These are phyloP conservation scores for Phrynocephalus guinanensis DNA, from an alignment of 2,797 vertebrate species.

Conservation along the genomic window DNA sequence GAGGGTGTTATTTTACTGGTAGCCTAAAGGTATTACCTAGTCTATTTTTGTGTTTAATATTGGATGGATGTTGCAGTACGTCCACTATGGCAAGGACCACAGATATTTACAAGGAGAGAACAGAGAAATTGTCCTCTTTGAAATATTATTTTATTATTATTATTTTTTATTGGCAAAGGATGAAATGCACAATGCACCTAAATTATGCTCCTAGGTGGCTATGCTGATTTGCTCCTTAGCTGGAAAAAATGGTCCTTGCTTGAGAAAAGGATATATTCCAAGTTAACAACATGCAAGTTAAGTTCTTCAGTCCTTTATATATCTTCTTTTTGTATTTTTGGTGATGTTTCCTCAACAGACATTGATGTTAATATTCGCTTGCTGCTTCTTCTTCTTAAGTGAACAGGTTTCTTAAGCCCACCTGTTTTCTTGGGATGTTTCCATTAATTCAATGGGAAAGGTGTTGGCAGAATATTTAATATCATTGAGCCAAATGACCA, in stretches of 20 bases:
- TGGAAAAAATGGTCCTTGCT: too few relatives aligned
- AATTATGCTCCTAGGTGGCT: too few relatives aligned
- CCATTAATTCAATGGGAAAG: not conserved
- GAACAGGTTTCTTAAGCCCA: not conserved
- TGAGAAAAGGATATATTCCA: not conserved
- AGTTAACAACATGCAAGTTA: not conserved
- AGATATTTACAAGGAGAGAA: too few relatives aligned
- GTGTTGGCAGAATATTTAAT: constrained; percentile 17
- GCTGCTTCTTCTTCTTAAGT: not conserved
- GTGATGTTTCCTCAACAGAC: not conserved
- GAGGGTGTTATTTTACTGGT: too few relatives aligned
- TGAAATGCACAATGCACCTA: too few relatives aligned
- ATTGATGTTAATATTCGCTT: not conserved
- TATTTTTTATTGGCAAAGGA: too few relatives aligned
- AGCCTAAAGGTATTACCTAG: too few relatives aligned
- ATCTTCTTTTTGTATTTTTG: not conserved
- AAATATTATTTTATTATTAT: too few relatives aligned
- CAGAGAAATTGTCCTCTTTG: too few relatives aligned
- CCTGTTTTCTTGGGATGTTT: constrained; percentile 8
- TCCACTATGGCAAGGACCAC: not conserved
- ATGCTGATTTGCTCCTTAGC: too few relatives aligned
- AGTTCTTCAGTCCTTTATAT: not conserved
- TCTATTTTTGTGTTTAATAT: not conserved
- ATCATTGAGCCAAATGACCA: constrained; percentile 1
- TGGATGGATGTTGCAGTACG: not conserved